Base-by-base conservation (phyloP, 2,888 invertebrate genomes). In the Caenorhabditis doughertyi region DNA sequence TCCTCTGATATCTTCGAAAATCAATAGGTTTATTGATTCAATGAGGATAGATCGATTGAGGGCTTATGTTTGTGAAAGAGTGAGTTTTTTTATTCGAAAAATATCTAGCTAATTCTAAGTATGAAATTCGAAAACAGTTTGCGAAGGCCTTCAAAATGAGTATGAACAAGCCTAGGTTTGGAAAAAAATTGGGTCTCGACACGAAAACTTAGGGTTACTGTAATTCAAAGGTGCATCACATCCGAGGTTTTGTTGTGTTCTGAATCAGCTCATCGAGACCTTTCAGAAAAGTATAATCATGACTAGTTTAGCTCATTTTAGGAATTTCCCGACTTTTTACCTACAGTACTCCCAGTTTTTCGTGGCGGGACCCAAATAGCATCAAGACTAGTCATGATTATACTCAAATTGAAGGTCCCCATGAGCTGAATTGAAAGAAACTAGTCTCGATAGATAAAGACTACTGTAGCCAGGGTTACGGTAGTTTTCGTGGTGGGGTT, bases 1-100 rank as follows among this genome's bases (percentile, higher is more conserved):
- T 60, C 79, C 79, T 0, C n/a, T 29, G 3, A 83, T 83, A 9
- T 74, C 83, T 0, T 16, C 58, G 7, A 71, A 83, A 60, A 83
- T 83, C 62, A 83, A 80, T 53, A 64, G 83, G 67, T 79, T 65
- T 44, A 58, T 83, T 9, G 83, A 83, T 35, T 83, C 83, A 16
- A 73, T 80, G 76, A 23, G 83, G 21, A 79, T 83, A 25, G 83
- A 83, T 56, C 21, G 65, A 8, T 23, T 83, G 23, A 39, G 83
- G 21, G 44, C 65, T 0, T 83, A 60, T 67, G 83, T 83, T 39
- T 83, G 83, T 51, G 83, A 83, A 55, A 56, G 53, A 67, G 83
- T 83, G 2, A 39, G 53, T 53, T 2, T 39, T 39, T 18, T 23
- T 51, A 13, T 13, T 49, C 3, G 3, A 16, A 49, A 42, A 32